These are phyloP conservation scores for Coccyzus lansbergi DNA, from an alignment of 2,797 vertebrate genomes.

Conservation along the genomic window DNA sequence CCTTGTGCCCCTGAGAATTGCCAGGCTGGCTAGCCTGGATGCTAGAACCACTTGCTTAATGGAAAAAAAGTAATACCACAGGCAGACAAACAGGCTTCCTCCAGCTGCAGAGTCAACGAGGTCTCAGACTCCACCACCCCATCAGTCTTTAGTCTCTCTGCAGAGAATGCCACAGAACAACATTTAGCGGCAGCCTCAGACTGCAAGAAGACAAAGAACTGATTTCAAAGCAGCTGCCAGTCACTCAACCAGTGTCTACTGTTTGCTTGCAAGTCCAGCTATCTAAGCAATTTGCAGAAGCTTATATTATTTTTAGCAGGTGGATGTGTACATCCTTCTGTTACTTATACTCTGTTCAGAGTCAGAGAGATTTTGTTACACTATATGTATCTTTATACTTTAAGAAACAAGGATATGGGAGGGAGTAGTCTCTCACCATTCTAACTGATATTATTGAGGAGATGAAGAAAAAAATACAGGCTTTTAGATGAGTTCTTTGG, in stretches of 20 bases:
- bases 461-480: neutral
- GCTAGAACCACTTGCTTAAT: constrained; percentile 12
- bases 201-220: neutral
- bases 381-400: neutral
- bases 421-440: neutral
- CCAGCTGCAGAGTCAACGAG: neutral
- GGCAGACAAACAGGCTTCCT: neutral
- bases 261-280: neutral
- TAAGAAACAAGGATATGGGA: neutral
- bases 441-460: neutral
- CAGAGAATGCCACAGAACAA: neutral
- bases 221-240: neutral
- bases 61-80: neutral
- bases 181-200: neutral
- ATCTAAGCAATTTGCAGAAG: neutral
- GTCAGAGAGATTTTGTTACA: neutral
- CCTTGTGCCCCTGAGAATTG: neutral
- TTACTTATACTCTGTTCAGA: neutral
- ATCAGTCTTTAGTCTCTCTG: neutral
- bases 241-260: neutral
- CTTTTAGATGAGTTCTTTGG: neutral
- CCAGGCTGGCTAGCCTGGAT: constrained; percentile 6
- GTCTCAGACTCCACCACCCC: neutral
- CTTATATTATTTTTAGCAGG: neutral
- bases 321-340: neutral